These are phyloP conservation scores for Biston stratarius DNA, from an alignment of 2,888 invertebrate species.

Conservation along the genomic window DNA sequence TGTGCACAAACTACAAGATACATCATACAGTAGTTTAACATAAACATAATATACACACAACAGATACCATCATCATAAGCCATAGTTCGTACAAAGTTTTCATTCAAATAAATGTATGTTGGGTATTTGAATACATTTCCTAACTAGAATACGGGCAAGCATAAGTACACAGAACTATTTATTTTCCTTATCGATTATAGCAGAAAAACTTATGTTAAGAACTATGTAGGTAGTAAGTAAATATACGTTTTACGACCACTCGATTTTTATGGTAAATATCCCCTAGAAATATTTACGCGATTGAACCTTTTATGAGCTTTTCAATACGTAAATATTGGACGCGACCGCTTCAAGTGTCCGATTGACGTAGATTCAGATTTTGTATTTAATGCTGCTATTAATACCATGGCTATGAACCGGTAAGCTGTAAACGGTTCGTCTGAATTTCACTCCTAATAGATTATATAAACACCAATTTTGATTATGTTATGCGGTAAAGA, in stretches of 20 bases:
- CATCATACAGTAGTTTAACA: too few relatives aligned
- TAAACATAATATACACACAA: too few relatives aligned
- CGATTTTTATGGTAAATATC: conserved; percentile 18
- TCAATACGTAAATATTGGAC: conserved; percentile 26
- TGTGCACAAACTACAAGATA: too few relatives aligned
- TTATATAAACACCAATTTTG: neutral
- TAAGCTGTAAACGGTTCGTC: neutral
- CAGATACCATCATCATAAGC: too few relatives aligned
- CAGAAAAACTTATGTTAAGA: neutral
- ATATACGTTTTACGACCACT: conserved; percentile 18
- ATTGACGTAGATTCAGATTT: conserved; percentile 31
- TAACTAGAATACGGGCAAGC: too few relatives aligned
- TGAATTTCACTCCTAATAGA: neutral
- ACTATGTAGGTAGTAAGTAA: neutral
- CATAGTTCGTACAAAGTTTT: too few relatives aligned
- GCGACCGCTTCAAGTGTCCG: conserved; percentile 28
- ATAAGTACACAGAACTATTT: too few relatives aligned
- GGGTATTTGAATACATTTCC: too few relatives aligned
- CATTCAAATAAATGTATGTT: too few relatives aligned
- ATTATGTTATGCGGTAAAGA: too few relatives aligned
- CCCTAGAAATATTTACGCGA: conserved; percentile 22
- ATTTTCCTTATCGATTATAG: too few relatives aligned
- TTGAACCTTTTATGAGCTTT: conserved; percentile 27
- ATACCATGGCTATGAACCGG: conserved; percentile 16
- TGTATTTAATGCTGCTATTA: conserved; percentile 19